Conservation (phyloP, 2,113 vertebrate species). For the Paracanthobrama guichenoti region DNA sequence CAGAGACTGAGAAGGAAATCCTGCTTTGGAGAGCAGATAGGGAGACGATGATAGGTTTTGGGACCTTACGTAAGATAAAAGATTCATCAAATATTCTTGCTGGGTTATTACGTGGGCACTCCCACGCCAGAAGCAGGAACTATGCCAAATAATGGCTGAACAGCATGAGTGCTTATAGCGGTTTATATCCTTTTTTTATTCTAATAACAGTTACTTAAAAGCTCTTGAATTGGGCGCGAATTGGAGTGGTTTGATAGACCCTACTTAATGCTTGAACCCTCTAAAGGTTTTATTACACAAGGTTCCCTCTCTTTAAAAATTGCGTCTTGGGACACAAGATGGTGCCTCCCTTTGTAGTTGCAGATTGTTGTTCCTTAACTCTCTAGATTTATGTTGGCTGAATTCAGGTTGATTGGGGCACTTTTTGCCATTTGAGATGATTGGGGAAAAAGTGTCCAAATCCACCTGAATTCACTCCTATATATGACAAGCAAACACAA, state of each 20-base stretch:
- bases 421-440: too few relatives aligned
- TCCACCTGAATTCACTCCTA: too few relatives aligned
- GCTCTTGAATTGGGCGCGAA: not conserved
- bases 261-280: not conserved
- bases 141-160: conserved; percentile 3
- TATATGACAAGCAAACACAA: not conserved
- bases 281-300: too few relatives aligned
- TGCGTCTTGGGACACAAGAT: not conserved
- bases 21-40: conserved; percentile 11
- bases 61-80: conserved; percentile 35
- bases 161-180: not conserved
- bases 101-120: conserved; percentile 27
- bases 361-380: not conserved
- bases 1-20: conserved; percentile 26
- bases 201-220: not conserved
- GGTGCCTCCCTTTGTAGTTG: not conserved
- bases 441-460: too few relatives aligned
- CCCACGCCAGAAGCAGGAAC: conserved; percentile 8
- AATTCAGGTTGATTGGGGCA: too few relatives aligned
- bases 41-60: conserved; percentile 22
- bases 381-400: not conserved
- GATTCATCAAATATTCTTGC: conserved; percentile 11
- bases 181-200: not conserved
- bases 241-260: not conserved
- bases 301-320: not conserved